Conservation (phyloP, 2,113 vertebrate genomes). For the Barbus barbus region DNA sequence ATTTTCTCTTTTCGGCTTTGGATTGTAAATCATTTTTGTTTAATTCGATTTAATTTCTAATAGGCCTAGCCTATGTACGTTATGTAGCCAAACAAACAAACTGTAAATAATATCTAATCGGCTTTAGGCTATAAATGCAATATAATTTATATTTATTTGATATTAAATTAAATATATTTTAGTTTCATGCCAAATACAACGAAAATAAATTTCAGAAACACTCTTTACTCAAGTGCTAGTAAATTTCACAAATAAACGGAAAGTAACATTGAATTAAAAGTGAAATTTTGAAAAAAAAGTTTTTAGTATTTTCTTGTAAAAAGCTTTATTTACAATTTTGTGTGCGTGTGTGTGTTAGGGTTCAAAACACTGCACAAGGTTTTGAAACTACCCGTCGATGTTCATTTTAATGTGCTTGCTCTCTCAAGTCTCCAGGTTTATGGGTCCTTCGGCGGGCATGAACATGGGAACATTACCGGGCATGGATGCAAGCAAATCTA, state of each 20-base stretch:
- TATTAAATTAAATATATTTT: not conserved
- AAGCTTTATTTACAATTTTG: not conserved
- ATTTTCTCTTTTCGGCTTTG: not conserved
- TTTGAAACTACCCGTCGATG: not conserved
- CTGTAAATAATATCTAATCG: no score
- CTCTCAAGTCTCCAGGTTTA: constrained; percentile 87
- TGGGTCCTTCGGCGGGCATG: constrained; percentile 85
- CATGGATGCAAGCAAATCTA: constrained; percentile 83
- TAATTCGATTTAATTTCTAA: not conserved
- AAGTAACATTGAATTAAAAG: not conserved
- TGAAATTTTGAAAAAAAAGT: no score
- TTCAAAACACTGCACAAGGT: not conserved
- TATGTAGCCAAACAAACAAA: no score
- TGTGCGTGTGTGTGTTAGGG: not conserved
- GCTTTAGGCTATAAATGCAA: not conserved
- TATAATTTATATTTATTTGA: not conserved
- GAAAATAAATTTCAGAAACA: not conserved
- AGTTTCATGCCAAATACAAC: not conserved
- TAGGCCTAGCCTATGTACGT: not conserved
- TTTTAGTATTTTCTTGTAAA: not conserved
- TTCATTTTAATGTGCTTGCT: not conserved
- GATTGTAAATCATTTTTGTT: not conserved
- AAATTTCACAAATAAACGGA: not conserved
- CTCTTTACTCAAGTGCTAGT: not conserved
- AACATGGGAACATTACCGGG: constrained; percentile 82